Percentiles rank a stretch among this genome's conserved stretches.
These are phyloP conservation scores for Tamias sibiricus DNA, from an alignment of 2,113 vertebrate genomes.

Conservation along the genomic window DNA sequence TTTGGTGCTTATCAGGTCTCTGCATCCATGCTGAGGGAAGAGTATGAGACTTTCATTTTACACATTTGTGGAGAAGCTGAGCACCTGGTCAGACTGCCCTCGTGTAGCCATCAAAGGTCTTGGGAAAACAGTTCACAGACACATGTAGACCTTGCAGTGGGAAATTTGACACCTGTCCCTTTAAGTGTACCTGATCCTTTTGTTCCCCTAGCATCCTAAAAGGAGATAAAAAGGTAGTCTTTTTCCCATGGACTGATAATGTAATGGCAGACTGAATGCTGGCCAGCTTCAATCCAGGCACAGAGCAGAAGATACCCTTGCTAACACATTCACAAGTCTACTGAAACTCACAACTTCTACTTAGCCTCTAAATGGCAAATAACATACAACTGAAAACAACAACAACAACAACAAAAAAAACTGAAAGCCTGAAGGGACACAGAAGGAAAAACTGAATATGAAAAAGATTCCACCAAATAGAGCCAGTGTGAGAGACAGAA, in stretches of 20 bases:
- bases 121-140: neutral
- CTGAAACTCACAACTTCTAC: neutral
- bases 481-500: neutral
- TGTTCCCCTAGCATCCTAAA: neutral
- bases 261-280: neutral
- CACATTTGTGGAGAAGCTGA: neutral
- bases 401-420: too few relatives aligned
- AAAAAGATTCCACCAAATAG: neutral
- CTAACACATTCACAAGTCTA: neutral
- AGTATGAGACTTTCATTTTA: accelerated
- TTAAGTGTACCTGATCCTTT: neutral
- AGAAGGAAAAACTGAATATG: neutral
- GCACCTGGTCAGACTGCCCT: accelerated
- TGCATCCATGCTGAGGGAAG: neutral
- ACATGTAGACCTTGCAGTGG: neutral
- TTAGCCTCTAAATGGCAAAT: neutral
- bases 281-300: neutral
- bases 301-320: neutral
- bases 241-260: neutral
- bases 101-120: neutral
- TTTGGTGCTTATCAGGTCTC: too few relatives aligned
- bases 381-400: too few relatives aligned
- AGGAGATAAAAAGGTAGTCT: neutral
- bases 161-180: neutral
- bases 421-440: neutral